Evolutionary conservation across 2,113 vertebrate species (phyloP), one percentile per base, ranked within the genome.

Genomic region (Mormyrus iriodes): DNA sequence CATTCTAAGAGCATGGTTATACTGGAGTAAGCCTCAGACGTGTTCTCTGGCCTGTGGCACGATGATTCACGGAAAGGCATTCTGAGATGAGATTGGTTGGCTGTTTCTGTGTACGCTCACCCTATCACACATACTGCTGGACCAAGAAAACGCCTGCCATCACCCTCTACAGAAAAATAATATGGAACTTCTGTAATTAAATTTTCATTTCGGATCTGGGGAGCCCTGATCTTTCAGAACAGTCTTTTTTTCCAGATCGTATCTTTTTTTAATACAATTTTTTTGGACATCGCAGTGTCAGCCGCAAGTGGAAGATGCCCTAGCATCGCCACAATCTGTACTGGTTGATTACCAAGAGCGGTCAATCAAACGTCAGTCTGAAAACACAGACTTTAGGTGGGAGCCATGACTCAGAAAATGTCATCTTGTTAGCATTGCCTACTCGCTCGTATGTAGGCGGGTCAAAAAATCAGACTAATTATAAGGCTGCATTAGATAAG

Each of bases 11-110:
- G 31, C 31, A 35, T 17, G 82, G 42, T 46, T 61, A 90, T 65
- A 82, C 85, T 52, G 12, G n/a, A 73, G 35, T 86, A 79, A 83
- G 87, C 61, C 39, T 55, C 48, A 17, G 87, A 88, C 89, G 89
- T 48, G 88, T 42, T 76, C 48, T 69, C 48, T 88, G 55, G 87
- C 73, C 88, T 82, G 73, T 44, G 73, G 19, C 3, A 0, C 31
- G 31, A 44, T 42, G 31, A 83, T 42, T 88, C 79, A 89, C 53
- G 12, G 44, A 76, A 52, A 84, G 44, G 21, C 31, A 42, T 31
- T 35, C 42, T 35, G 21, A 65, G 82, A 46, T 65, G 24, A 35
- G 52, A 61, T 85, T 48, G 79, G 79, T 39, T 49, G 39, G 53
- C 52, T 17, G 2, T n/a, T 27, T 27, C n/a, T 48, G 9, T 9